A percentile compares a stretch with the other conserved stretches of the same genome.
Conservation (phyloP, 1,140 invertebrate genomes). For the Tenebrio molitor region DNA sequence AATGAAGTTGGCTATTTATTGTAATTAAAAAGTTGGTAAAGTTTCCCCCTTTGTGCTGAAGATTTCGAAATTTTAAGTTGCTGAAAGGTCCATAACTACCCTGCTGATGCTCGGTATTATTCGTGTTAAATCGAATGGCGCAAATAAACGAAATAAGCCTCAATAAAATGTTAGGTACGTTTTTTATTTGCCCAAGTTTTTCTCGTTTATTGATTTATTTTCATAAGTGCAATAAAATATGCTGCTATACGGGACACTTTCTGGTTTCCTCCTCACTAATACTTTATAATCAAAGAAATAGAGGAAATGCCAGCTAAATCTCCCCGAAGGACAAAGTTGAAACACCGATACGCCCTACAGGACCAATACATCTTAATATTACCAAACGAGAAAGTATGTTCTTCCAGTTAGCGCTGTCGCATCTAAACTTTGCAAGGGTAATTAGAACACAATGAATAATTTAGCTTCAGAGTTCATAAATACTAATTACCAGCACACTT, state of each 20-base stretch:
- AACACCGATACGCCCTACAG: slow-evolving; percentile 45
- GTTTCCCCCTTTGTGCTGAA: background rate
- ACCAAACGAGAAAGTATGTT: slow-evolving; percentile 47
- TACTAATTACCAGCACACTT: slow-evolving; percentile 54
- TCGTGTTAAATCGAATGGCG: background rate
- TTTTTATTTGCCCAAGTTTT: background rate
- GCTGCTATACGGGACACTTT: background rate
- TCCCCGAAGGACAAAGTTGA: slow-evolving; percentile 38
- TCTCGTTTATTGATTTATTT: slow-evolving; percentile 18
- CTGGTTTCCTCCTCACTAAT: slow-evolving; percentile 9
- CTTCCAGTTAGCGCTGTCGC: slow-evolving; percentile 50
- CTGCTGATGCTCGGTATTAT: background rate
- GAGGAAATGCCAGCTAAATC: slow-evolving; percentile 35
- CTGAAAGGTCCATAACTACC: slow-evolving; percentile 2
- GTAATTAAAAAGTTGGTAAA: slow-evolving; percentile 27
- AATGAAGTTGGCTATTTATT: slow-evolving; percentile 35
- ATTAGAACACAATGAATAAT: slow-evolving; percentile 59
- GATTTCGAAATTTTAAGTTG: background rate
- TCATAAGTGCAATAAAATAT: background rate
- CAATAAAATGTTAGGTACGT: too few relatives aligned
- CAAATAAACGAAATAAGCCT: too few relatives aligned
- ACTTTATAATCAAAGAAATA: slow-evolving; percentile 37
- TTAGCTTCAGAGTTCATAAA: slow-evolving; percentile 54
- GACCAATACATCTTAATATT: slow-evolving; percentile 50
- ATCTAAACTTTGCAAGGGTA: slow-evolving; percentile 57